Percentiles rank a stretch among this genome's conserved stretches.
phyloP scores from a whole-genome alignment of 2,797 vertebrate genomes.

The Gymnothorax reevesii region DNA sequence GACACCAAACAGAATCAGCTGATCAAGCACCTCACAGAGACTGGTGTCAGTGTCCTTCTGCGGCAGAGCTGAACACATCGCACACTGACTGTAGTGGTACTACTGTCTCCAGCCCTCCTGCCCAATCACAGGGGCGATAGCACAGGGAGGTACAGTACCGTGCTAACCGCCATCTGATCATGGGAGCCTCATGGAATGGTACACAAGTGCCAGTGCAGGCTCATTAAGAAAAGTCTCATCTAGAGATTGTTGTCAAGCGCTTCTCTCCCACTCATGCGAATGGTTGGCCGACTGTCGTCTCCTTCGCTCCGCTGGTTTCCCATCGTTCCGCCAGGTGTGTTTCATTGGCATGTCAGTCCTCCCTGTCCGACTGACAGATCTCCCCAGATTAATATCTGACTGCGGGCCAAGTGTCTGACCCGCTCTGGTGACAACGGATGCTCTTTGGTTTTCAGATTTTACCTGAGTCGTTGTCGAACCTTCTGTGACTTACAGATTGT shows the following conservation, averaged over 20 bases:
- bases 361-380: not conserved
- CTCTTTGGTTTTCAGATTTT: slow-evolving; percentile 2
- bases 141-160: not conserved
- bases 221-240: not conserved
- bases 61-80: not conserved
- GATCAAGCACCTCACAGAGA: not conserved
- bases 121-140: not conserved
- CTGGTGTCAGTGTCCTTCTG: not conserved
- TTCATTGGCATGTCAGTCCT: not conserved
- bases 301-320: not conserved
- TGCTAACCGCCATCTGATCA: not conserved
- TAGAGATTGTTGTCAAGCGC: not conserved
- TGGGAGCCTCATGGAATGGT: not conserved
- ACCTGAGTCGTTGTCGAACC: not conserved
- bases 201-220: not conserved
- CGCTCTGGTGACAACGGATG: not conserved
- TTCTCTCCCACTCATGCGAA: not conserved
- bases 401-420: not conserved
- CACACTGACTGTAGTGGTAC: not conserved
- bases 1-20: not conserved
- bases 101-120: not conserved
- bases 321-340: not conserved
- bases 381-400: slow-evolving; percentile 14
- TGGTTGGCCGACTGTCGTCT: slow-evolving; percentile 16
- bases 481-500: not conserved